Evolutionary conservation across 2,113 vertebrate species (phyloP).

Genomic region (Sterna hirundo): DNA sequence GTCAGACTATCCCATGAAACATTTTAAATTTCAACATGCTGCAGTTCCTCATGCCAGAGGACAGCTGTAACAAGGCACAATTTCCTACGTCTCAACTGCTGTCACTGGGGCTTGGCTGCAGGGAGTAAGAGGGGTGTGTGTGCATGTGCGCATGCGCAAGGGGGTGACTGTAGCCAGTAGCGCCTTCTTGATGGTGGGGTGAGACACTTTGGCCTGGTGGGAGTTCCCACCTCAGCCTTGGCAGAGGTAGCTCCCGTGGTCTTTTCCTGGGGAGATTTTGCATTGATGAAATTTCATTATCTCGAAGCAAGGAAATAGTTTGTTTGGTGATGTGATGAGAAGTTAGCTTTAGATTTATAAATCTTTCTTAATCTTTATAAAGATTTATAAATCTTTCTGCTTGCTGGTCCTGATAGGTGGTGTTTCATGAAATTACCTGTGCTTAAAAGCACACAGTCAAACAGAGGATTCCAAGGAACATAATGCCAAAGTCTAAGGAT

Average conservation of each 20-base stretch:
- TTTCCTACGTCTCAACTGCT: background rate
- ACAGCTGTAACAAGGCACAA: background rate
- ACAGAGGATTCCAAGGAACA: background rate
- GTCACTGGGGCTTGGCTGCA: background rate
- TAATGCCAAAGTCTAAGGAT: background rate
- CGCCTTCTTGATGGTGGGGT: background rate
- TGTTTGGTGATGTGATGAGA: background rate
- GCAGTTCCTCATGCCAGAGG: background rate
- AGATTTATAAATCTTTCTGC: background rate
- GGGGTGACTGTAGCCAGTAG: fast-evolving
- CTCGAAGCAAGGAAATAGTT: background rate
- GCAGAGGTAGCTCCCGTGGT: background rate
- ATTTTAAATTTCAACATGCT: background rate
- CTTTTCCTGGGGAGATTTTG: fast-evolving
- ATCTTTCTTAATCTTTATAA: no score
- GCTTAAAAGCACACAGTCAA: background rate
- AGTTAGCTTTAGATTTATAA: background rate
- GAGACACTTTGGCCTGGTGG: fast-evolving
- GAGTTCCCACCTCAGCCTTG: background rate
- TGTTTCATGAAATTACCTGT: background rate
- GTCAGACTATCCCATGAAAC: fast-evolving
- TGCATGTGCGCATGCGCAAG: no score
- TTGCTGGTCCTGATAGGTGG: fast-evolving
- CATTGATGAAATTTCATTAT: no score
- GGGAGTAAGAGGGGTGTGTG: background rate